These are phyloP conservation scores for Andricus grossulariae DNA, from an alignment of 1,140 invertebrate species.

Conservation along the genomic window DNA sequence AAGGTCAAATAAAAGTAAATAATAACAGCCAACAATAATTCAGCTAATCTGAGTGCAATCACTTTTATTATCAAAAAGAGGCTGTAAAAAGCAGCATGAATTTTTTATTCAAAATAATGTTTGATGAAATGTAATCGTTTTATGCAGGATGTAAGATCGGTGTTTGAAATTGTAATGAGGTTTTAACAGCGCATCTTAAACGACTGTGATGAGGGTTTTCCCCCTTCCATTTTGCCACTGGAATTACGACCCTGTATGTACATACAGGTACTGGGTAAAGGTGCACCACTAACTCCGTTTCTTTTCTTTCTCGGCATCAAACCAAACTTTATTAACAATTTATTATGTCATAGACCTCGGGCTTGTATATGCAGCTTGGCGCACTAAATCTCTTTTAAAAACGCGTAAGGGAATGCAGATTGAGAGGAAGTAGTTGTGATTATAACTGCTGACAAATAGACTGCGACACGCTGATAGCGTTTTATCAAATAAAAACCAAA, in stretches of 20 bases:
- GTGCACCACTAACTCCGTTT: constrained; percentile 22
- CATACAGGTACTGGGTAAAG: neutral
- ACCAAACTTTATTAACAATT: constrained; percentile 26
- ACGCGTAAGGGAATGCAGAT: constrained; percentile 7
- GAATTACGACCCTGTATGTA: constrained; percentile 3
- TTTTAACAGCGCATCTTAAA: constrained; percentile 1
- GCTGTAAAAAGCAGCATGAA: too few relatives aligned
- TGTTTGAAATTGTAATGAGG: constrained; percentile 6
- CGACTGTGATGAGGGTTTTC: neutral
- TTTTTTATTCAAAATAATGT: too few relatives aligned
- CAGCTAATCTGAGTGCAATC: too few relatives aligned
- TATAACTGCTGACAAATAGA: constrained; percentile 27
- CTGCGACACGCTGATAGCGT: neutral
- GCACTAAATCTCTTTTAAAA: constrained; percentile 21
- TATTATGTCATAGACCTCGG: constrained; percentile 21
- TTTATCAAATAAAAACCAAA: neutral
- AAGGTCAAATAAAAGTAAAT: too few relatives aligned
- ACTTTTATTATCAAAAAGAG: too few relatives aligned
- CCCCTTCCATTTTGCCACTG: constrained; percentile 12
- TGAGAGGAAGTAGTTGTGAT: constrained; percentile 25
- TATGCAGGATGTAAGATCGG: neutral
- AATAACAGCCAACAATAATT: too few relatives aligned
- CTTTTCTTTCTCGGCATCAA: constrained; percentile 27
- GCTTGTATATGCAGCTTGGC: neutral
- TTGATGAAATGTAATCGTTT: neutral